Base-by-base conservation (phyloP, 2,113 vertebrate genomes). In the Circaetus gallicus region DNA sequence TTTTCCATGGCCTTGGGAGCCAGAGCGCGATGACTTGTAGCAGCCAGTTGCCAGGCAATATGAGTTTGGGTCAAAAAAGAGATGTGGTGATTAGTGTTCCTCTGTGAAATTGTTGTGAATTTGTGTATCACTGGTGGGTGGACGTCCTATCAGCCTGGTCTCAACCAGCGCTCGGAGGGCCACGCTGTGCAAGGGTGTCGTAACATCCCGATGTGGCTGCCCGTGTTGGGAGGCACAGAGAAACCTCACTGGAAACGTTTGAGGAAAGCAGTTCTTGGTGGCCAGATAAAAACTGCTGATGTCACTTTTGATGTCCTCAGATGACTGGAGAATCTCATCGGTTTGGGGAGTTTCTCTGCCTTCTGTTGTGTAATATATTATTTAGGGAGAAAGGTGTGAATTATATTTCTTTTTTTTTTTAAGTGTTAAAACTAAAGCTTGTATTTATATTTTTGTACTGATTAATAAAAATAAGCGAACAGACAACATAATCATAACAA, bases 391-490 rank as follows among this genome's bases (percentile, higher is more conserved):
- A 95, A 96, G 89, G 53, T 96, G 95, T 96, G 94, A 90, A 93
- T 88, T 95, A 88, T 87, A 72, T 93, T 92, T 89, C 53, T 61
- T 82, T 89, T 92, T 69, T 4, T 66, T 91, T 95, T 92, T 67
- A 84, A 88, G 69, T 93, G 69, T 97, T 96, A 91, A 92, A 96
- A 95, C 93, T 95, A 95, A 96, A 95, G 63, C 91, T 70, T 96
- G 94, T 97, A 95, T 95, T 97, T 98, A 94, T 95, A 97, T 97
- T 97, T 92, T 94, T 96, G 94, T 96, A 97, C 96, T 82, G 81
- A 79, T 94, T 80, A 97, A 93, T 96, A 96, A 97, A 95, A 83
- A 42, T 49, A 96, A 93, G 83, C 52, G 88, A 95, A 90, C 58
- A 71, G 88, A 76, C 53, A 86, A 66, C 49, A 53, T 86, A 76